Conservation (phyloP, 2,888 invertebrate genomes). For the Pristionchus japonicus region DNA sequence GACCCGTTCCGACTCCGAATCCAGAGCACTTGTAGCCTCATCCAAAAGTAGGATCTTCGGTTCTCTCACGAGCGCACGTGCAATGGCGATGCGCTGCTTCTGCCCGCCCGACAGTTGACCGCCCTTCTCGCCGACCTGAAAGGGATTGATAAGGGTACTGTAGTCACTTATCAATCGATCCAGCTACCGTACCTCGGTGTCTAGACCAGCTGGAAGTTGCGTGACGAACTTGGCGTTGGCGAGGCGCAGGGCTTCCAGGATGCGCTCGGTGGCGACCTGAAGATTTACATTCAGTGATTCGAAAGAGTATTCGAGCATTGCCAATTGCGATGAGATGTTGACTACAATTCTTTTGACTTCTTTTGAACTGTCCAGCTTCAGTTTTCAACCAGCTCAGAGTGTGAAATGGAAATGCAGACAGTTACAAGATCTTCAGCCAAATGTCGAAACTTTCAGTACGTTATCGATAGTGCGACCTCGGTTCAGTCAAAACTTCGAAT, state of each 20-base stretch:
- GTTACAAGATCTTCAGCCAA: too few relatives aligned
- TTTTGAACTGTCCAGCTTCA: too few relatives aligned
- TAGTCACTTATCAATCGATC: background rate
- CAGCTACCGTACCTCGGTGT: slow-evolving; percentile 15
- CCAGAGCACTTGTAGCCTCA: slow-evolving; percentile 49
- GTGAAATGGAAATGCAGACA: too few relatives aligned
- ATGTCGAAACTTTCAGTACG: too few relatives aligned
- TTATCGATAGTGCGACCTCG: too few relatives aligned
- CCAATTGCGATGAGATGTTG: too few relatives aligned
- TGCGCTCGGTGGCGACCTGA: slow-evolving; percentile 49
- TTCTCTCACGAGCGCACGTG: slow-evolving; percentile 46
- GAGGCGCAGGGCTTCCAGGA: slow-evolving; percentile 51
- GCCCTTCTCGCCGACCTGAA: slow-evolving; percentile 52
- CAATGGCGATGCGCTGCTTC: slow-evolving; percentile 49
- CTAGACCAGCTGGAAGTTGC: slow-evolving; percentile 45
- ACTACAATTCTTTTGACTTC: too few relatives aligned
- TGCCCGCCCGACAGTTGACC: slow-evolving; percentile 50
- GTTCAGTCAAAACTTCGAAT: too few relatives aligned
- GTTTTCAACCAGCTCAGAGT: too few relatives aligned
- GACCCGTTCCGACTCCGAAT: slow-evolving; percentile 48
- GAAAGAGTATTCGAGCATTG: too few relatives aligned
- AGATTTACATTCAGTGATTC: too few relatives aligned
- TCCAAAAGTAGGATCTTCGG: slow-evolving; percentile 48
- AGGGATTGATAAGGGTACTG: too few relatives aligned
- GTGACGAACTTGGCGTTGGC: slow-evolving; percentile 56